These are phyloP conservation scores for Elegia similella DNA, from an alignment of 2,888 invertebrate genomes.

Conservation along the genomic window DNA sequence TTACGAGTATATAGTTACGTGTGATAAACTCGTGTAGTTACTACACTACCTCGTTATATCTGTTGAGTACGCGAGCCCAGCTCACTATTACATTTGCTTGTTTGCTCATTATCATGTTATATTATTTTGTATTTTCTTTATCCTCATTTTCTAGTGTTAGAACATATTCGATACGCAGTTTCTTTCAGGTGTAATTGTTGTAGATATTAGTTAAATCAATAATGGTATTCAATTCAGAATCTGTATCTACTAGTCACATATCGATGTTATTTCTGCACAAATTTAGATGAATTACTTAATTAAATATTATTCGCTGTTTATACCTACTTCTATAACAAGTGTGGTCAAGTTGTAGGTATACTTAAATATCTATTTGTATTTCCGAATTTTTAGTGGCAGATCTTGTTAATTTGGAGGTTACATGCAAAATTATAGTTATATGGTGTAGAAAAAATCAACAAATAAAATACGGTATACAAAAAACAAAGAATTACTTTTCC, in stretches of 20 bases:
- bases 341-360: conserved; percentile 32
- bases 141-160: conserved; percentile 65
- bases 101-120: conserved; percentile 58
- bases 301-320: conserved; percentile 26
- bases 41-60: conserved; percentile 75
- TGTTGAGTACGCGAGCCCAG: conserved; percentile 65
- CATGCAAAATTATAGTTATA: not conserved
- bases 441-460: not conserved
- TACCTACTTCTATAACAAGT: conserved; percentile 41
- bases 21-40: conserved; percentile 76
- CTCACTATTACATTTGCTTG: conserved; percentile 64
- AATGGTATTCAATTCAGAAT: conserved; percentile 50
- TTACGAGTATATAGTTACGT: conserved; percentile 45
- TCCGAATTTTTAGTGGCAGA: not conserved
- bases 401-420: not conserved
- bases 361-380: not conserved
- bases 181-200: conserved; percentile 41
- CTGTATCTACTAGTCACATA: conserved; percentile 68
- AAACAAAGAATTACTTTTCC: conserved; percentile 15
- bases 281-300: conserved; percentile 42
- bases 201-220: conserved; percentile 40
- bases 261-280: conserved; percentile 44
- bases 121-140: conserved; percentile 54
- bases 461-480: conserved; percentile 2
- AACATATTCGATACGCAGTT: conserved; percentile 47